A percentile compares a stretch with the other conserved stretches of the same genome.
Evolutionary conservation across 2,888 invertebrate genomes (phyloP).

Genomic region (Torymus texanus): DNA sequence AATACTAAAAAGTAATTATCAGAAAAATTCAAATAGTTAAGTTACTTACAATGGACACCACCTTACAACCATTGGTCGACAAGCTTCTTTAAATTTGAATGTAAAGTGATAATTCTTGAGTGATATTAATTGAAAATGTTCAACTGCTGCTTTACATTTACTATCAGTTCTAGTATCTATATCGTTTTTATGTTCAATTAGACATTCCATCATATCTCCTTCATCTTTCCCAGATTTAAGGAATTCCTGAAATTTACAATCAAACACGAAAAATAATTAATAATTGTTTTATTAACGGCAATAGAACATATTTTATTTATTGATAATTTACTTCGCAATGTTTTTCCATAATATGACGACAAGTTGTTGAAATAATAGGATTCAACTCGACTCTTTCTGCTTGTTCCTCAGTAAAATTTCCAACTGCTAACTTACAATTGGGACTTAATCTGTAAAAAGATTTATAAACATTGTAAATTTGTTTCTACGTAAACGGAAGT

Average conservation of each 20-base stretch:
- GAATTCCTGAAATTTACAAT: slow-evolving; percentile 74
- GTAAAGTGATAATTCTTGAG: slow-evolving; percentile 95
- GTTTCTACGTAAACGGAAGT: slow-evolving; percentile 20
- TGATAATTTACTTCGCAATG: slow-evolving; percentile 79
- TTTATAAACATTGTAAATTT: slow-evolving; percentile 23
- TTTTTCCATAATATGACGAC: slow-evolving; percentile 86
- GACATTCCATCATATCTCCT: slow-evolving; percentile 95
- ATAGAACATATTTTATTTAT: neutral
- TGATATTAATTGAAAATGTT: slow-evolving; percentile 97
- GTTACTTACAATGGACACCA: slow-evolving; percentile 76
- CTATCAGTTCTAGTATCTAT: slow-evolving; percentile 85
- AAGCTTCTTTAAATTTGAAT: slow-evolving; percentile 95
- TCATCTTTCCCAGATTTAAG: slow-evolving; percentile 84
- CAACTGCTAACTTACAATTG: slow-evolving; percentile 86
- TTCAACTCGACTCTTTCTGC: slow-evolving; percentile 93
- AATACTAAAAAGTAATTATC: slow-evolving; percentile 1
- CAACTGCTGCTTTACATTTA: slow-evolving; percentile 94
- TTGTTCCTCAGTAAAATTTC: slow-evolving; percentile 92
- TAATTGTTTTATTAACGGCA: neutral
- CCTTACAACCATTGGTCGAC: slow-evolving; percentile 85
- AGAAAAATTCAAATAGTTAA: neutral
- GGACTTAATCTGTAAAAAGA: slow-evolving; percentile 66
- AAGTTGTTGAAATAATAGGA: slow-evolving; percentile 89
- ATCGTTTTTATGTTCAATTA: slow-evolving; percentile 93
- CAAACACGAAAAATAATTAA: neutral